phyloP scores from a whole-genome alignment of 2,888 invertebrate species.

The Adela reaumurella region DNA sequence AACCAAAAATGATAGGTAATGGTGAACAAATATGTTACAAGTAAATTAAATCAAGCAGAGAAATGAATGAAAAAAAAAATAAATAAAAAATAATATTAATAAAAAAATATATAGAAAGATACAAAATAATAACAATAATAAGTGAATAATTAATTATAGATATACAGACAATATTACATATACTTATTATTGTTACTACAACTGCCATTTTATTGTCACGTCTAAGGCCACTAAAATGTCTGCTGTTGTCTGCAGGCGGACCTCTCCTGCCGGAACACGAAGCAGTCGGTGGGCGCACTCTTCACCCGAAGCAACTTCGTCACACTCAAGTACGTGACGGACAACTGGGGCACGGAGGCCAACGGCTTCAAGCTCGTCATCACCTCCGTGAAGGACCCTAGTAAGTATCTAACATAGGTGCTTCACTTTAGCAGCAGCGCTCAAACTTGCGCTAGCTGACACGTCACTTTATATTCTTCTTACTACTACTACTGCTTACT shows the following conservation, averaged over 20 bases:
- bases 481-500: not conserved
- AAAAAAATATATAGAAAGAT: too few species aligned
- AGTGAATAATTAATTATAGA: too few species aligned
- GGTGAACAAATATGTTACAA: too few species aligned
- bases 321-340: slow-evolving; percentile 89
- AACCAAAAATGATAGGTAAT: too few species aligned
- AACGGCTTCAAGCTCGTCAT: slow-evolving; percentile 92
- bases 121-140: too few species aligned
- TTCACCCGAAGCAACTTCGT: slow-evolving; percentile 92
- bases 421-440: too few species aligned
- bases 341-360: slow-evolving; percentile 87
- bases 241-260: slow-evolving; percentile 75
- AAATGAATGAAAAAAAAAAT: too few species aligned
- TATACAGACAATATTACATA: not conserved
- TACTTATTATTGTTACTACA: slow-evolving; percentile 19
- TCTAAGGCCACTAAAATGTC: too few species aligned
- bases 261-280: slow-evolving; percentile 87
- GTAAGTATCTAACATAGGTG: slow-evolving; percentile 64
- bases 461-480: not conserved
- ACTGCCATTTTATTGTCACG: slow-evolving; percentile 6
- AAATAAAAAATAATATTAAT: too few species aligned
- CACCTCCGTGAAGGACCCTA: slow-evolving; percentile 91
- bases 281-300: slow-evolving; percentile 82
- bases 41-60: too few species aligned
- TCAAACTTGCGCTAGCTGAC: not conserved